Percentiles rank a stretch among this genome's conserved stretches.
phyloP scores from a whole-genome alignment of 2,113 vertebrate species.

The Odocoileus virginianus region DNA sequence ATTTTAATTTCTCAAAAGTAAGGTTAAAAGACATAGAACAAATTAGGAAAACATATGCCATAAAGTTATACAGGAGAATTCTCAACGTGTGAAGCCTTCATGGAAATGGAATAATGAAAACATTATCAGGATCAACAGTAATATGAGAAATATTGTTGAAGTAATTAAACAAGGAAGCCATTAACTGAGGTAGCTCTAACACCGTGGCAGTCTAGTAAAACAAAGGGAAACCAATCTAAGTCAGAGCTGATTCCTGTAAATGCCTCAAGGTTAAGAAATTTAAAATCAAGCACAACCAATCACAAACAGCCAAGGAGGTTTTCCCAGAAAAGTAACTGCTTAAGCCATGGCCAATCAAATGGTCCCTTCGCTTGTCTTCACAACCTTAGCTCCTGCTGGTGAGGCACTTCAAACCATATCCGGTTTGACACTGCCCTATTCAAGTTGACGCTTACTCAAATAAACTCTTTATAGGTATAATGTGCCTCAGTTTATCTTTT shows the following conservation, averaged over 20 bases:
- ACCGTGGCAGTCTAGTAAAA: not conserved
- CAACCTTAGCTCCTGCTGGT: not conserved
- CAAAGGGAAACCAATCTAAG: not conserved
- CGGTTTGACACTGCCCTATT: not conserved
- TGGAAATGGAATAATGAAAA: not conserved
- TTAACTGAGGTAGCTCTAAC: not conserved
- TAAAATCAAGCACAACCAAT: not conserved
- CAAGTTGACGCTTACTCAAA: not conserved
- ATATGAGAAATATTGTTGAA: not conserved
- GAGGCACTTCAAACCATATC: not conserved
- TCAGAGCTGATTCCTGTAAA: not conserved
- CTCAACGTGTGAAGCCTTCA: not conserved
- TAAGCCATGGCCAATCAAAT: not conserved
- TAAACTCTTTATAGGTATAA: not conserved
- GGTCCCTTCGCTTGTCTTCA: not conserved
- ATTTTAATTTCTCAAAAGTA: not conserved
- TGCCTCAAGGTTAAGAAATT: not conserved
- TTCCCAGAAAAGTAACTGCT: not conserved
- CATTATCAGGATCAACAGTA: not conserved
- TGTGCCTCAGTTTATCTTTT: not conserved
- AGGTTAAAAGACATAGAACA: not conserved
- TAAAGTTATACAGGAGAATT: not conserved
- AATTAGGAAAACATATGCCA: not conserved
- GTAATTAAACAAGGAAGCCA: not conserved
- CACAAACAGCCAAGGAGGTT: not conserved